phyloP scores from a whole-genome alignment of 2,797 vertebrate genomes.

The Megalops cyprinoides region DNA sequence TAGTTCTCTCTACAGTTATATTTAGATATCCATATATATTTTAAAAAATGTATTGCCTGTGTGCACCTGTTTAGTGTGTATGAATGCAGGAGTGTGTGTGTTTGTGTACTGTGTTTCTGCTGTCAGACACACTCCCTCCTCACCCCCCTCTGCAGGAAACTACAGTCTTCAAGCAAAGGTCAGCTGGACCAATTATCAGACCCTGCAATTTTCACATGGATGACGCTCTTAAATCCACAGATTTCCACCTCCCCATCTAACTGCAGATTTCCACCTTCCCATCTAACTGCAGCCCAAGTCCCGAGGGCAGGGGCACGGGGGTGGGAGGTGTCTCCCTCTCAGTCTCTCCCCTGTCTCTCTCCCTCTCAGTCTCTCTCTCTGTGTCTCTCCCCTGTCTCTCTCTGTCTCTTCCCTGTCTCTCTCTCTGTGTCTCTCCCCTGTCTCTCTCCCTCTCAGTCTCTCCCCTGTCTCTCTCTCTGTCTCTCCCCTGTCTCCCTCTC shows the following conservation, averaged over 20 bases:
- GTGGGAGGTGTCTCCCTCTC: no score
- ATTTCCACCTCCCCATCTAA: background rate
- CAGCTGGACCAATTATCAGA: slow-evolving; percentile 25
- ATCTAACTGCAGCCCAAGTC: background rate
- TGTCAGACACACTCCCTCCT: background rate
- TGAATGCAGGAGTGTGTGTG: slow-evolving; percentile 4
- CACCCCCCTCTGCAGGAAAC: slow-evolving; percentile 15
- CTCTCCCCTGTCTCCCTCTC: no score
- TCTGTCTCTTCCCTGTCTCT: no score
- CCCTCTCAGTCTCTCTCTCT: no score
- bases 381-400: no score
- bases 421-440: no score
- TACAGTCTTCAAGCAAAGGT: slow-evolving; percentile 16
- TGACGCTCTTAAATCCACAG: background rate
- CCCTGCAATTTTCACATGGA: background rate
- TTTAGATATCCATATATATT: no score
- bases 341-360: background rate
- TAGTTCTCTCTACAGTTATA: no score
- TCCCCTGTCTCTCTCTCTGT: no score
- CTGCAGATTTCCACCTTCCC: no score
- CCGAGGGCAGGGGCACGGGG: background rate
- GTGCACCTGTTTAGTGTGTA: background rate
- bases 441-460: no score
- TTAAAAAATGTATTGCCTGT: no score
- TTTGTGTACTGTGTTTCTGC: slow-evolving; percentile 11